These are phyloP conservation scores for Pluvianellus socialis DNA, from an alignment of 2,113 vertebrate species.

Conservation along the genomic window DNA sequence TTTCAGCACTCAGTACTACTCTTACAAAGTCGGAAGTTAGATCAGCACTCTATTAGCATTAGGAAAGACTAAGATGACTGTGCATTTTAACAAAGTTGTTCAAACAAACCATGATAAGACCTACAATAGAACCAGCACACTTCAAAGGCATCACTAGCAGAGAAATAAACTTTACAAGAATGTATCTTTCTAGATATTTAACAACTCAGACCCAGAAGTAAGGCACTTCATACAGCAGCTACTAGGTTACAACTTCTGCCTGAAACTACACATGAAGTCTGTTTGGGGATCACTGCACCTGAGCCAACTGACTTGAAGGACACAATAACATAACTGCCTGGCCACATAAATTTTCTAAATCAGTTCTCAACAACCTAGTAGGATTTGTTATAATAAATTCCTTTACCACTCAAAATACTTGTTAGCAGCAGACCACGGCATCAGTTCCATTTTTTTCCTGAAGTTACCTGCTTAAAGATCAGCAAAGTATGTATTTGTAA, in stretches of 20 bases:
- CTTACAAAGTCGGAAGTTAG: background rate
- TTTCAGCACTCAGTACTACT: background rate
- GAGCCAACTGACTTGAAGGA: background rate
- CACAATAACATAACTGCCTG: background rate
- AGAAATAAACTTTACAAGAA: background rate
- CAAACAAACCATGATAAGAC: background rate
- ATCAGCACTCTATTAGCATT: background rate
- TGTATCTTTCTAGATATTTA: background rate
- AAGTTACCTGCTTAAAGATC: background rate
- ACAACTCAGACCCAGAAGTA: background rate
- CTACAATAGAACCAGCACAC: background rate
- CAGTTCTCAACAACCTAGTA: background rate
- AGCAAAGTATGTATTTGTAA: background rate
- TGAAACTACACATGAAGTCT: background rate
- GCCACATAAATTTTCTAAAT: rapidly evolving
- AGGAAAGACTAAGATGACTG: background rate
- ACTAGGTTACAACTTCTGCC: background rate
- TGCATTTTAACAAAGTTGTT: background rate
- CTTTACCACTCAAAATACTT: background rate
- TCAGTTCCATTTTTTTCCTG: too few relatives aligned
- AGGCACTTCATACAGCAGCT: background rate
- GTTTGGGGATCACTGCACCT: background rate
- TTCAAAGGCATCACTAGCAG: background rate
- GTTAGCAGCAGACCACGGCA: background rate
- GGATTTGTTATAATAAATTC: background rate